Evolutionary conservation across 2,888 invertebrate genomes (phyloP), one percentile per base, ranked within the genome.

Genomic region (Lumbricus terrestris): DNA sequence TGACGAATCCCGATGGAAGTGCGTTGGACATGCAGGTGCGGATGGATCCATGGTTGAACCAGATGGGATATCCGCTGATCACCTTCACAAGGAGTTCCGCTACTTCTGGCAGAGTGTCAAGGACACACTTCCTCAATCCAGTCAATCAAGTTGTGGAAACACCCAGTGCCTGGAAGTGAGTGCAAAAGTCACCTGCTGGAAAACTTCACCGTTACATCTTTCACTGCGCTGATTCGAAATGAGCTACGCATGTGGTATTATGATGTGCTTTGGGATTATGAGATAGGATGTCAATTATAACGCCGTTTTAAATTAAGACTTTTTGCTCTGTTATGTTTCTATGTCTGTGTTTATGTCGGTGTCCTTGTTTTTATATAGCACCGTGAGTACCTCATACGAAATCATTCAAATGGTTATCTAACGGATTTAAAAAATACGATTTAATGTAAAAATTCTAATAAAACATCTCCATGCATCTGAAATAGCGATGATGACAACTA

Each of bases 41-140:
- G 47, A 88, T 91, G 47, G 90, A 90, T 83, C 90, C 91, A 4
- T 91, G 91, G 91, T n/a, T 91, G 33, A 85, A 90, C 69, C 91
- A 91, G 89, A 90, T 88, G 82, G 91, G 91, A n/a, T 91, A 85
- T 88, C 91, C 91, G 15, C 34, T 91, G n/a, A 47, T 91, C 23
- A 88, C 88, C 34, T 85, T 89, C 37, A 47, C n/a, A 6, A 83
- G 47, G 34, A 6, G 29, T 16, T 15, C 29, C 11, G 42, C 15
- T n/a, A 37, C 35, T 20, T 47, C 89, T 4, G 83, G 38, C 18
- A 82, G 42, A 20, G 83, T 89, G 33, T 89, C 90, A 15, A 54
- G 89, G 38, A 29, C 82, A 13, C 89, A 42, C 40, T 90, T 82
- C 54, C 85, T 90, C 35, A 89, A 83, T 54, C 90, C 90, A 35